phyloP scores from a whole-genome alignment of 2,797 vertebrate species.

The Darevskia nairensis region DNA sequence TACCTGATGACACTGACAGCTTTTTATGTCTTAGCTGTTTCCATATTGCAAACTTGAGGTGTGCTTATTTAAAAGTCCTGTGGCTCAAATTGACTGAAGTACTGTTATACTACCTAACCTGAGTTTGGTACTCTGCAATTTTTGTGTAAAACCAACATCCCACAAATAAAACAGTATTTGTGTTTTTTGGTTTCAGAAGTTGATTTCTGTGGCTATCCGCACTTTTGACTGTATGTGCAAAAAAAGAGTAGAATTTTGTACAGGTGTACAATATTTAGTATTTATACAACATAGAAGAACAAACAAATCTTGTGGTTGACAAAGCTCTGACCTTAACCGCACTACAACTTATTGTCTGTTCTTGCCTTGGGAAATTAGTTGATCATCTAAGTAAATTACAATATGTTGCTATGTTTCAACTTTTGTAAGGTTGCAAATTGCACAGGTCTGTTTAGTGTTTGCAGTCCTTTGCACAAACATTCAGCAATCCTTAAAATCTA shows the following conservation, averaged over 20 bases:
- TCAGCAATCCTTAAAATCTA: too few relatives aligned
- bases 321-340: too few relatives aligned
- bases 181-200: constrained; percentile 76
- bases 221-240: not conserved
- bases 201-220: constrained; percentile 59
- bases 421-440: too few relatives aligned
- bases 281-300: not conserved
- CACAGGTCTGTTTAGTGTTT: too few relatives aligned
- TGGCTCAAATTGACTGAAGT: constrained; percentile 64
- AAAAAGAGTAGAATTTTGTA: not conserved
- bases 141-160: constrained; percentile 76
- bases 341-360: too few relatives aligned
- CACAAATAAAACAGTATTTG: constrained; percentile 80
- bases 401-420: too few relatives aligned
- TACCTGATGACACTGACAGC: constrained; percentile 73
- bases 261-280: not conserved
- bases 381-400: too few relatives aligned
- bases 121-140: constrained; percentile 65
- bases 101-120: constrained; percentile 65
- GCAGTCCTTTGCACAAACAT: too few relatives aligned
- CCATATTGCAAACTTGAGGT: constrained; percentile 60
- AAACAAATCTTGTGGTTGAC: too few relatives aligned
- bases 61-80: constrained; percentile 63
- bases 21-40: constrained; percentile 67
- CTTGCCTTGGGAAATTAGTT: too few relatives aligned